Evolutionary conservation across 2,888 invertebrate species (phyloP).

Genomic region (Dryadula phaetusa): DNA sequence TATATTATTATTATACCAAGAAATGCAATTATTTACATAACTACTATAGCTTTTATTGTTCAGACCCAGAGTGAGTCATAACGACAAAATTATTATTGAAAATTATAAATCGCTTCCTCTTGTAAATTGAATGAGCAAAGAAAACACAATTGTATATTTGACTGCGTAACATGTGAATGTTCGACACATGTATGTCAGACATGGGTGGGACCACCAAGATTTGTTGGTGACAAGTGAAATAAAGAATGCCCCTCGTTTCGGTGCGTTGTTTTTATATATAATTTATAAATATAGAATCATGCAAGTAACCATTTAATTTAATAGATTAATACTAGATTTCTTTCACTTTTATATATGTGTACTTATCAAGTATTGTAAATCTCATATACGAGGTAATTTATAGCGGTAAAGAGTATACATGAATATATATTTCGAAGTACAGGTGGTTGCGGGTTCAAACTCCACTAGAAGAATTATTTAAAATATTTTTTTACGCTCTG

Average conservation of each 20-base stretch:
- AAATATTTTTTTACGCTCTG: too few species aligned
- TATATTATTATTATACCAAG: too few species aligned
- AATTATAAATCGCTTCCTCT: background rate
- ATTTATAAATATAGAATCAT: slow-evolving; percentile 14
- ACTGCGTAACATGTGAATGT: slow-evolving; percentile 72
- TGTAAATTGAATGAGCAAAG: slow-evolving; percentile 19
- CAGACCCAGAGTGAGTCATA: too few species aligned
- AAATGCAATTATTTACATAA: too few species aligned
- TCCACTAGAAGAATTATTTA: too few species aligned
- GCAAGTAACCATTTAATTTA: background rate
- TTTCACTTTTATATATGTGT: background rate
- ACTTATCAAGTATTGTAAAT: too few species aligned
- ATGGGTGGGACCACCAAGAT: slow-evolving; percentile 78
- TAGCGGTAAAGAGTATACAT: too few species aligned
- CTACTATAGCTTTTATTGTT: too few species aligned
- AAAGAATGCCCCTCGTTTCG: slow-evolving; percentile 61
- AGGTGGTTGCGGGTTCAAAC: too few species aligned
- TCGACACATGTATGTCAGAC: slow-evolving; percentile 70
- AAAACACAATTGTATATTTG: slow-evolving; percentile 58
- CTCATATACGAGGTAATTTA: too few species aligned
- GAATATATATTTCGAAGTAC: too few species aligned
- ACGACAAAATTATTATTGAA: background rate
- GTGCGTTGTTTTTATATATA: slow-evolving; percentile 37
- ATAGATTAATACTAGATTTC: too few species aligned
- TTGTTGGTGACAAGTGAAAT: slow-evolving; percentile 76